Evolutionary conservation across 2,797 vertebrate species (phyloP).

Genomic region (Steatocranus sp.): DNA sequence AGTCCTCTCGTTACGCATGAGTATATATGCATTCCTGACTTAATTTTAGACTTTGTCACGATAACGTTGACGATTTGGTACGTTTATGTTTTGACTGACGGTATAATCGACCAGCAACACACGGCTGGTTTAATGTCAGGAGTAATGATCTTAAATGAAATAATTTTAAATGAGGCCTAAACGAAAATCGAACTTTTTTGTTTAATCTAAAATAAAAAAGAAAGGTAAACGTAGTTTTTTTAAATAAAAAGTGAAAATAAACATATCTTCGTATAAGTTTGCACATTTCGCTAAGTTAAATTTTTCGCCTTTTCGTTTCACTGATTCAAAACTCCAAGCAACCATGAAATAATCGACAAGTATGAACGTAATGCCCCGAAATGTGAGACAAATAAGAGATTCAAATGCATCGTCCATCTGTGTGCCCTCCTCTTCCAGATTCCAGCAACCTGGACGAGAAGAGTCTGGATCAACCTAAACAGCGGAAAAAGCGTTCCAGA

Average conservation of each 20-base stretch:
- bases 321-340: not conserved
- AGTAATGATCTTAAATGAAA: not conserved
- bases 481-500: conserved; percentile 94
- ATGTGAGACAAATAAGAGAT: not conserved
- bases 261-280: not conserved
- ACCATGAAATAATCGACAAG: not conserved
- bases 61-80: not conserved
- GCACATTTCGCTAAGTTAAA: not conserved
- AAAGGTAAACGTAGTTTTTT: not conserved
- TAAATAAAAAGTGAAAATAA: not conserved
- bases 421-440: conserved; percentile 56
- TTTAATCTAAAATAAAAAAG: not conserved
- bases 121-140: not conserved
- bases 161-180: not conserved
- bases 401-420: not conserved
- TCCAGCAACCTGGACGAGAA: conserved; percentile 72
- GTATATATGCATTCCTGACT: not conserved
- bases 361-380: not conserved
- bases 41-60: not conserved
- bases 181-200: not conserved
- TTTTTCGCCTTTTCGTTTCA: not conserved
- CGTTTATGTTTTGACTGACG: not conserved
- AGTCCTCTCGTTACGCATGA: not conserved
- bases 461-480: conserved; percentile 81
- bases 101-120: not conserved